Evolutionary conservation across 2,888 invertebrate species (phyloP), one percentile per base, ranked within the genome.

Genomic region (Arctia plantaginis): DNA sequence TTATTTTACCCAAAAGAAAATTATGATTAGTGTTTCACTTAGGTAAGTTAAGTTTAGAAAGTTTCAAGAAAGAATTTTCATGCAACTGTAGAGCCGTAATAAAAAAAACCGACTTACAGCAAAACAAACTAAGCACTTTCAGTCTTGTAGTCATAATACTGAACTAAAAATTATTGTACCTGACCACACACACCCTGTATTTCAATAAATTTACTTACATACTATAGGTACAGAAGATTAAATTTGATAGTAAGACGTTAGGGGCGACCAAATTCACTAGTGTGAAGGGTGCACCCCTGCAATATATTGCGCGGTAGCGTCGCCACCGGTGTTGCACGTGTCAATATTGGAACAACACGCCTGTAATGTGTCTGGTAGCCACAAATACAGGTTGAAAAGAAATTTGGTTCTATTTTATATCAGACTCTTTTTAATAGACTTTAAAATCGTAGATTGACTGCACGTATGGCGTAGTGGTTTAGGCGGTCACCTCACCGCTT

Each of bases 291-390:
- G 70, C 71, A 44, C 66, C 72, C 71, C 39, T 51, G 82, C 81
- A 84, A 86, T 86, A 84, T 82, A 73, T 59, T 66, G 71, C 59
- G 66, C 68, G 69, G 66, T 66, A 76, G 67, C 30, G 59, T 20
- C 75, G 75, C 72, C 69, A 69, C 70, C 73, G 59, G 67, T 64
- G 74, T 69, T 72, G 66, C 62, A 47, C 76, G 67, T 73, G 84
- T 82, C 83, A 85, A 85, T 85, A 85, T 85, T 85, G 81, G 85
- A 80, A 73, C 82, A 77, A 79, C 77, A 83, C 80, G 74, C 77
- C 74, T 74, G 66, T 77, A 78, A 85, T 78, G 80, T 78, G 76
- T 75, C 64, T 80, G 18, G 65, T 74, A 23, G 62, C 27, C 44
- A 35, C 30, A 33, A 67, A 70, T 59, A 18, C 35, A 51, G n/a